Conservation (phyloP, 2,888 invertebrate species). For the Adelognathus sp. region DNA sequence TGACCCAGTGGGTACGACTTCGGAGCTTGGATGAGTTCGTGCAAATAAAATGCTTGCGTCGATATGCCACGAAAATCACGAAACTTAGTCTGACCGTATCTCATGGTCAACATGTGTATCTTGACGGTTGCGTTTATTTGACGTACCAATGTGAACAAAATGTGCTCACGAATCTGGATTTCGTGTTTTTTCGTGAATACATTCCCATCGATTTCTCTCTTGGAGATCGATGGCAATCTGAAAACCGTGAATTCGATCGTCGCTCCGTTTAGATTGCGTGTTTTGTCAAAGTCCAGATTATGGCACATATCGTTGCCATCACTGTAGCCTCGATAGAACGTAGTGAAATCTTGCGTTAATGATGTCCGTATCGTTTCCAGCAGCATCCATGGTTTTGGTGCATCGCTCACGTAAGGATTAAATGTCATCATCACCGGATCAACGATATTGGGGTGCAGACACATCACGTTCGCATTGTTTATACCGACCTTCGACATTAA, state of each 20-base stretch:
- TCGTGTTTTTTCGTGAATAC: too few species aligned
- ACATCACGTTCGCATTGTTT: background rate
- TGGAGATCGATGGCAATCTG: background rate
- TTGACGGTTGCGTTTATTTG: background rate
- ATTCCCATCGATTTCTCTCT: background rate
- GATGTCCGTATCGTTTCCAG: background rate
- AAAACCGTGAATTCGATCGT: background rate
- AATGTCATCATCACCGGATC: background rate
- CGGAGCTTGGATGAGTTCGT: too few species aligned
- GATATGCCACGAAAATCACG: background rate
- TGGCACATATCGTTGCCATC: background rate
- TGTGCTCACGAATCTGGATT: too few species aligned
- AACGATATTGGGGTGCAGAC: background rate
- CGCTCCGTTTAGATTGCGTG: background rate
- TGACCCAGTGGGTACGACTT: too few species aligned
- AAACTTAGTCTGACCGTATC: background rate
- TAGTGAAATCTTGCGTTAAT: background rate
- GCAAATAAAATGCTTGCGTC: background rate
- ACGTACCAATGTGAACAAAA: background rate
- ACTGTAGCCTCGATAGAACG: background rate
- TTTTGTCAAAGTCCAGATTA: background rate
- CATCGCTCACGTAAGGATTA: conserved; percentile 1
- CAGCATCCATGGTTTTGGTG: conserved; percentile 8
- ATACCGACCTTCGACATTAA: background rate
- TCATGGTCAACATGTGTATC: too few species aligned